Evolutionary conservation across 1,140 invertebrate genomes (phyloP).

Genomic region (Geopemphigus sp.): DNA sequence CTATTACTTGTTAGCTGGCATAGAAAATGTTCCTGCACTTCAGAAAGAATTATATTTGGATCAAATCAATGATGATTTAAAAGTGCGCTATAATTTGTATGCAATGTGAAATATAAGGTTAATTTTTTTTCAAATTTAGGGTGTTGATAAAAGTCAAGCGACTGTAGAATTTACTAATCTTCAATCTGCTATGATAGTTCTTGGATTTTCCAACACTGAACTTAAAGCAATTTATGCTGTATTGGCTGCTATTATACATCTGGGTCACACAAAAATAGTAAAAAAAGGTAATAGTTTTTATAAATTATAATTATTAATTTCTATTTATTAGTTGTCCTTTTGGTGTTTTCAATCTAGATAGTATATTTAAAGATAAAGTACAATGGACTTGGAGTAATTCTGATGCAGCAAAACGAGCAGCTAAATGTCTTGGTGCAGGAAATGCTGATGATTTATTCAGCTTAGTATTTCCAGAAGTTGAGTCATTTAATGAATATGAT

Average conservation of each 20-base stretch:
- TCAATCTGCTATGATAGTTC: conserved; percentile 68
- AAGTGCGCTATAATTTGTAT: neutral
- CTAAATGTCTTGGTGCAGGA: conserved; percentile 73
- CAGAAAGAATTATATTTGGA: conserved; percentile 60
- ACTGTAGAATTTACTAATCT: conserved; percentile 75
- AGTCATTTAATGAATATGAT: conserved; percentile 57
- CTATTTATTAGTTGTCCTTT: neutral
- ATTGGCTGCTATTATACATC: conserved; percentile 86
- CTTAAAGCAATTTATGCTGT: conserved; percentile 81
- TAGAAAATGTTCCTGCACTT: conserved; percentile 63
- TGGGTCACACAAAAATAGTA: conserved; percentile 72
- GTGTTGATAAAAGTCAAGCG: conserved; percentile 77
- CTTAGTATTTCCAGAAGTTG: conserved; percentile 57
- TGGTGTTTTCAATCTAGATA: conserved; percentile 47
- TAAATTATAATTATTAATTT: neutral
- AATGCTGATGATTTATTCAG: conserved; percentile 55
- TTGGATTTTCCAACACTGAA: conserved; percentile 74
- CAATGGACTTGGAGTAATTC: conserved; percentile 79
- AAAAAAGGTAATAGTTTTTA: conserved; percentile 20
- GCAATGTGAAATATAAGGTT: neutral
- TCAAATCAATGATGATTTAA: conserved; percentile 46
- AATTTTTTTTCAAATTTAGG: conserved; percentile 54
- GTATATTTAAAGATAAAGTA: conserved; percentile 51
- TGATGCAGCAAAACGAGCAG: conserved; percentile 78
- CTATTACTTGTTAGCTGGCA: conserved; percentile 78